Base-by-base conservation (phyloP, 1,140 invertebrate species). In the Zaprionus inermis region DNA sequence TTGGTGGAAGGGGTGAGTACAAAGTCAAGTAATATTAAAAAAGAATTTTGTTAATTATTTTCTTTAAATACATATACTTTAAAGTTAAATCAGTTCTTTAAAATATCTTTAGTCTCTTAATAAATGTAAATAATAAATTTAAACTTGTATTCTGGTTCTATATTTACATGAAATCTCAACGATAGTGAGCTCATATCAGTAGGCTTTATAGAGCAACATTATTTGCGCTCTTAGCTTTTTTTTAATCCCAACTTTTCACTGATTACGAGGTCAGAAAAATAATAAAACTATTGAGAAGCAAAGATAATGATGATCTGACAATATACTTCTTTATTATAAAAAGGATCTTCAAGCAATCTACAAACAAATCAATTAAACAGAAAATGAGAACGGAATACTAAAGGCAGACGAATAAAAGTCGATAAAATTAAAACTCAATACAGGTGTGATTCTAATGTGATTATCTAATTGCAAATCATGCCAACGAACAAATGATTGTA, bases 1-100 rank as follows among this genome's bases (percentile, higher is more conserved):
- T 63, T 93, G 92, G 67, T 93, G 93, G 93, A 93, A 93, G 76
- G 93, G 93, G 93, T 93, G 77, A 93, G 93, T 77, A 65, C 36
- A 46, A 38, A 20, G 16, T 22, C 41, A 46, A 24, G 36, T 5
- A n/a, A 38, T 2, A 38, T 38, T 1, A 52, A 4, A 52, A 30
- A 41, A 20, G n/a, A n/a, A n/a, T n/a, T n/a, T n/a, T n/a, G n/a
- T n/a, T n/a, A n/a, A n/a, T n/a, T n/a, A n/a, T n/a, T n/a, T n/a
- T n/a, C n/a, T n/a, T n/a, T 18, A 12, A 0, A 10, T 46, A 20
- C 0, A 10, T 1, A 18, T 7, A n/a, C 5, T 1, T 14, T 38
- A 14, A 12, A 38, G 12, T 38, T n/a, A 4, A 38, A 4, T 38
- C 1, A n/a, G 36, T 14, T n/a, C n/a, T 32, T 6, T 32, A 9